Conservation (phyloP, 2,888 invertebrate genomes). For the Tyria jacobaeae region DNA sequence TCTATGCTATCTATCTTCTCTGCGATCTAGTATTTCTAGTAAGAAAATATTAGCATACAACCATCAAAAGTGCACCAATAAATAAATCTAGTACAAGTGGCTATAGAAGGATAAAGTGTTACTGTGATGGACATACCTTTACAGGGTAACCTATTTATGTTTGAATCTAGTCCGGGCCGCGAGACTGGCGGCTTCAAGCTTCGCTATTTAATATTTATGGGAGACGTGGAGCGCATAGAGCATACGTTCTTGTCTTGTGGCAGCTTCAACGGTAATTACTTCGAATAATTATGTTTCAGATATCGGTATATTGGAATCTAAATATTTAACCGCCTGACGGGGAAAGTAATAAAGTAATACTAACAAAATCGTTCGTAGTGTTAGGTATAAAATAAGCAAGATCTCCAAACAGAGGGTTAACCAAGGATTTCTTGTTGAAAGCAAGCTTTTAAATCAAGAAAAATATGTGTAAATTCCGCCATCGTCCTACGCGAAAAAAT, state of each 20-base stretch:
- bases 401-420: no score
- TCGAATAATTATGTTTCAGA: slow-evolving; percentile 5
- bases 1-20: no score
- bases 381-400: no score
- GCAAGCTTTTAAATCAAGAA: no score
- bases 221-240: slow-evolving; percentile 19
- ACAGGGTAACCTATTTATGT: slow-evolving; percentile 54
- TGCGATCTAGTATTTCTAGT: no score
- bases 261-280: slow-evolving; percentile 9
- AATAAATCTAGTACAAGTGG: not conserved
- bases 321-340: not conserved
- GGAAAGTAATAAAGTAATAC: no score
- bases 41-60: not conserved
- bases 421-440: no score
- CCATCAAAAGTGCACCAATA: not conserved
- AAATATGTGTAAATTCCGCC: no score
- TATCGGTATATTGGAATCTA: not conserved
- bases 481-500: no score
- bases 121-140: slow-evolving; percentile 12
- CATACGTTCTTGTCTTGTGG: slow-evolving; percentile 11
- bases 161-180: slow-evolving; percentile 35
- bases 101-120: not conserved
- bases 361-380: no score
- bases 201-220: slow-evolving; percentile 54
- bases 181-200: slow-evolving; percentile 1